phyloP scores from a whole-genome alignment of 2,797 vertebrate species.

The Xyrichtys novacula region DNA sequence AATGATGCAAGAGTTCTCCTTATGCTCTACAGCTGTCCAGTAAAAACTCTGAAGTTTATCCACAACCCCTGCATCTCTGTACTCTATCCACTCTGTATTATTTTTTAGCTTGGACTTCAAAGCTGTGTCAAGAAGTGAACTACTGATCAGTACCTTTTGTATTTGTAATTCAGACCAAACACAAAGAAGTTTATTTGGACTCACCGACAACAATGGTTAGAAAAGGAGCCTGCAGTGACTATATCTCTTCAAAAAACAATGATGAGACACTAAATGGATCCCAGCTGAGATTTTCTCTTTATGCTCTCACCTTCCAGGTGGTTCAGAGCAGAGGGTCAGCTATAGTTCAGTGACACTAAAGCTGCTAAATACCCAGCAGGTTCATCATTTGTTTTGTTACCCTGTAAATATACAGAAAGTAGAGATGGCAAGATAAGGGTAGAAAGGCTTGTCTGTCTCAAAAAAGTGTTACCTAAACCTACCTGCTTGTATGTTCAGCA shows the following conservation, averaged over 20 bases:
- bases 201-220: neutral
- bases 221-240: constrained; percentile 34
- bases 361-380: constrained; percentile 37
- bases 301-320: constrained; percentile 55
- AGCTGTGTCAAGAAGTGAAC: neutral
- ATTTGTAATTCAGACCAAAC: neutral
- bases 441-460: no score
- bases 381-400: constrained; percentile 33
- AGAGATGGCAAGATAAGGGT: neutral
- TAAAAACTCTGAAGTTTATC: constrained; percentile 5
- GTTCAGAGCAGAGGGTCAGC: constrained; percentile 59
- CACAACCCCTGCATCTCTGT: neutral
- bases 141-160: neutral
- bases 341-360: constrained; percentile 57
- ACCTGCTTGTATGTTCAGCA: no score
- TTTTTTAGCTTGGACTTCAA: neutral
- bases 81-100: neutral
- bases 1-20: constrained; percentile 20
- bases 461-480: no score
- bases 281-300: constrained; percentile 58
- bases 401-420: constrained; percentile 15
- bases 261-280: constrained; percentile 57
- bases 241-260: constrained; percentile 46
- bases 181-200: constrained; percentile 6
- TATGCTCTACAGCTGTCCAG: constrained; percentile 24